Base-by-base conservation (phyloP, 2,888 invertebrate genomes). In the Tenthredo mesomela region DNA sequence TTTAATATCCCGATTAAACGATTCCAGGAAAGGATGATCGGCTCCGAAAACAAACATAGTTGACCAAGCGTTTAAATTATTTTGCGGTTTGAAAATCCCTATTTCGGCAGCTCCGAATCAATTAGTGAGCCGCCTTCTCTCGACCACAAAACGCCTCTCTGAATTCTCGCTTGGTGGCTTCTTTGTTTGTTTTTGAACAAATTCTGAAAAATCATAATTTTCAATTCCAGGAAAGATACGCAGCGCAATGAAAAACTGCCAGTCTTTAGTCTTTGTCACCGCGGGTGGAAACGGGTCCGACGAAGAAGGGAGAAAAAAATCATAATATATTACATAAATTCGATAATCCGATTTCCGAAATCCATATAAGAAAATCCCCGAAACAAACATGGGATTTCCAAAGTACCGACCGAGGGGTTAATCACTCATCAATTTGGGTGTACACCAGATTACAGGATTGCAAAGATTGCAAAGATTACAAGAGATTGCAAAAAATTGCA, bases 31-130 rank as follows among this genome's bases (percentile, higher is more conserved):
- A 40, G 33, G 80, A 80, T 33, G 77, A 50, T 77, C 77, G 54
- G 33, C 29, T 50, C 37, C 25, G 21, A 80, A 80, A 80, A 80
- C 80, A 80, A 80, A 80, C 80, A 80, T 40, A 61, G 33, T 61
- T 80, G 37, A 47, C 47, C 50, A 33, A 15, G n/a, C 9, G 71
- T 21, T 77, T 40, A 61, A 80, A 61, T 58, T 80, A 80, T 80
- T 80, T 61, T 80, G 80, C 80, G 80, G 80, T 80, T 80, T 80
- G n/a, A 80, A 80, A 80, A 61, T 80, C 61, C 80, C 80, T 15
- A 80, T 80, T 80, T 58, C 80, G 80, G 80, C 80, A 80, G 80
- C 80, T 40, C 61, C 10, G 61, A 80, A 80, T 80, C 80, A 80
- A 80, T 80, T 80, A 80, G 80, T 21, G 80, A 80, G 37, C 80